Evolutionary conservation across 2,888 invertebrate genomes (phyloP).

Genomic region (Neoascia interrupta): DNA sequence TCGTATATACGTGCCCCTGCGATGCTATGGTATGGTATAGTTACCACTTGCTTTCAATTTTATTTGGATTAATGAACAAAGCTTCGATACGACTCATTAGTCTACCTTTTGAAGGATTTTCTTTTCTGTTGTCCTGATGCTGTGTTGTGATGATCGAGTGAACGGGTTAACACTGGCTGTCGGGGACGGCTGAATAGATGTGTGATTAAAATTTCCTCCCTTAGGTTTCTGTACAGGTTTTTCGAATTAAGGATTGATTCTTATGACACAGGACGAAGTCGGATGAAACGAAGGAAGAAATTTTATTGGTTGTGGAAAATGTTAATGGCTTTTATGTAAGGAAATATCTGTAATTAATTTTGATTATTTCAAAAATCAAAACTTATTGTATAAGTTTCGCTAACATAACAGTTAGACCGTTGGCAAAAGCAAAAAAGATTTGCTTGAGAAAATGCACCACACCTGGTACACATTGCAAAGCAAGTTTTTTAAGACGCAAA

Average conservation of each 20-base stretch:
- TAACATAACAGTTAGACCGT: no score
- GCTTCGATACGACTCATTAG: slow-evolving; percentile 69
- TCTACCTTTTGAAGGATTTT: slow-evolving; percentile 69
- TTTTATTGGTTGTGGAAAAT: slow-evolving; percentile 17
- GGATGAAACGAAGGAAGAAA: slow-evolving; percentile 7
- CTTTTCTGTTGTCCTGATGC: slow-evolving; percentile 17
- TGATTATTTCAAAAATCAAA: slow-evolving; percentile 26
- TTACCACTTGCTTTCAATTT: slow-evolving; percentile 69
- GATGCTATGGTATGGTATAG: slow-evolving; percentile 11
- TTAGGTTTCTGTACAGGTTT: slow-evolving; percentile 9
- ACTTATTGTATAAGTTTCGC: no score
- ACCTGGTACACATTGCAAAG: no score
- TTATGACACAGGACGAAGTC: not conserved
- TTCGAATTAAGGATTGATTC: slow-evolving; percentile 41
- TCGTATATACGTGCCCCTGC: no score
- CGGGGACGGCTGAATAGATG: slow-evolving; percentile 30
- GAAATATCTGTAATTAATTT: slow-evolving; percentile 56
- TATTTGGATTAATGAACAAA: slow-evolving; percentile 70
- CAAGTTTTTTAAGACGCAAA: no score
- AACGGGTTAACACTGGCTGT: slow-evolving; percentile 39
- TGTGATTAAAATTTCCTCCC: slow-evolving; percentile 50
- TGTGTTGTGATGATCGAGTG: slow-evolving; percentile 40
- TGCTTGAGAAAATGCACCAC: no score
- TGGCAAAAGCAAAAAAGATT: no score
- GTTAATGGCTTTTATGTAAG: slow-evolving; percentile 18